These are phyloP conservation scores for Brachyhypopomus gauderio DNA, from an alignment of 2,113 vertebrate genomes.

Conservation along the genomic window DNA sequence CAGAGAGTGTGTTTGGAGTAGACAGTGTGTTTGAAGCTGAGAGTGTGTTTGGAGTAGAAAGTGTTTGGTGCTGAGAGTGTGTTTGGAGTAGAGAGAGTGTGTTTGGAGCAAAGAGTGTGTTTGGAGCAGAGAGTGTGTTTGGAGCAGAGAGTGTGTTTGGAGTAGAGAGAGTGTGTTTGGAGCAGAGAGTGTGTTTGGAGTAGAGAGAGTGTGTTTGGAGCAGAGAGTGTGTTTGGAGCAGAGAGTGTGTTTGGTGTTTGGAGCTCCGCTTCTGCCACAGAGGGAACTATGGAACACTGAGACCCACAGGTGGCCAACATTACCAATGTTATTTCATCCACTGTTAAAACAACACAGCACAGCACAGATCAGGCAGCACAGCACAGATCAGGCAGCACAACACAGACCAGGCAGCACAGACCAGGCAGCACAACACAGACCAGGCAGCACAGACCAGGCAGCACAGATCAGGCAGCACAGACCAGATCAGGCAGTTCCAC, in stretches of 20 bases:
- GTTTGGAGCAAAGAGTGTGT: too few species aligned
- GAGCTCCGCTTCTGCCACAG: constrained; percentile 36
- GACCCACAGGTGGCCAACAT: constrained; percentile 49
- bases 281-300: constrained; percentile 38
- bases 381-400: constrained; percentile 7
- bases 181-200: constrained; percentile 10
- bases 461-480: constrained; percentile 2
- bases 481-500: constrained; percentile 41
- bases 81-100: constrained; percentile 44
- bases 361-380: constrained; percentile 30
- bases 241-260: constrained; percentile 36
- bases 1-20: constrained; percentile 6
- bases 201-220: not conserved
- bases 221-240: too few species aligned
- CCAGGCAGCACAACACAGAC: constrained; percentile 3
- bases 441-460: constrained; percentile 11
- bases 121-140: too few species aligned
- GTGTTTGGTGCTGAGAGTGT: not conserved
- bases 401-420: constrained; percentile 13
- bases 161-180: not conserved
- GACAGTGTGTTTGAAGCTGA: not conserved
- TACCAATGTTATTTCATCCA: constrained; percentile 47
- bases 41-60: not conserved
- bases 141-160: too few species aligned
- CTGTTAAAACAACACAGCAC: constrained; percentile 23